These are phyloP conservation scores for Drosophila falleni DNA, from an alignment of 2,888 invertebrate genomes.

Conservation along the genomic window DNA sequence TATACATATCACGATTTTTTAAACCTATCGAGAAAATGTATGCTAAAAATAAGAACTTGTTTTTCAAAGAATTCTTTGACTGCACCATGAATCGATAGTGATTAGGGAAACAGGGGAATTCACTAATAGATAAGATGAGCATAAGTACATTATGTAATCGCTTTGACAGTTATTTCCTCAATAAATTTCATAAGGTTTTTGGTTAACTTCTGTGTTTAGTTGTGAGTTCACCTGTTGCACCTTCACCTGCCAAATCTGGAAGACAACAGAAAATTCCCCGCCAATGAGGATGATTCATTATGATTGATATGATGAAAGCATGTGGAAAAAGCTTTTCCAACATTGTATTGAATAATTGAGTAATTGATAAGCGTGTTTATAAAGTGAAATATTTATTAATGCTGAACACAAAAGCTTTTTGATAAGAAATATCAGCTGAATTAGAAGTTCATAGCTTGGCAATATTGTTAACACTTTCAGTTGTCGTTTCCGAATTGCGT, in stretches of 20 bases:
- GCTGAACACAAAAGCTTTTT: constrained; percentile 10
- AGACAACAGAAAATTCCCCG: constrained; percentile 22
- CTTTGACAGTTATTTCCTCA: neutral
- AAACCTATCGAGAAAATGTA: no score
- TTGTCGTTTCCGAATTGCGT: neutral
- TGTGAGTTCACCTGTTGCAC: neutral
- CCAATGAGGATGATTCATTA: constrained; percentile 18
- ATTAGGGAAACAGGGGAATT: neutral
- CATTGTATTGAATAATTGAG: constrained; percentile 8
- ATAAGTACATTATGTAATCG: constrained; percentile 2
- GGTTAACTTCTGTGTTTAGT: neutral
- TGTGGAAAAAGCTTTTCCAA: constrained; percentile 15
- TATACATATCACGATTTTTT: no score
- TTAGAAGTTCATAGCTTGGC: neutral
- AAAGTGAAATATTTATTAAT: constrained; percentile 9
- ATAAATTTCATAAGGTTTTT: constrained; percentile 3
- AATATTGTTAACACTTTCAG: constrained; percentile 13
- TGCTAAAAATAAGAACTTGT: no score
- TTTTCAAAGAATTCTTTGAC: neutral
- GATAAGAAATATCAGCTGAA: constrained; percentile 4
- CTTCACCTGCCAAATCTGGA: no score
- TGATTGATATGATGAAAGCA: constrained; percentile 15
- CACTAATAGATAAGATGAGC: neutral
- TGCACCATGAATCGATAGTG: neutral
- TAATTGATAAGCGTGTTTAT: constrained; percentile 13